These are phyloP conservation scores for Lemur catta DNA, from an alignment of 2,797 vertebrate species.

Conservation along the genomic window DNA sequence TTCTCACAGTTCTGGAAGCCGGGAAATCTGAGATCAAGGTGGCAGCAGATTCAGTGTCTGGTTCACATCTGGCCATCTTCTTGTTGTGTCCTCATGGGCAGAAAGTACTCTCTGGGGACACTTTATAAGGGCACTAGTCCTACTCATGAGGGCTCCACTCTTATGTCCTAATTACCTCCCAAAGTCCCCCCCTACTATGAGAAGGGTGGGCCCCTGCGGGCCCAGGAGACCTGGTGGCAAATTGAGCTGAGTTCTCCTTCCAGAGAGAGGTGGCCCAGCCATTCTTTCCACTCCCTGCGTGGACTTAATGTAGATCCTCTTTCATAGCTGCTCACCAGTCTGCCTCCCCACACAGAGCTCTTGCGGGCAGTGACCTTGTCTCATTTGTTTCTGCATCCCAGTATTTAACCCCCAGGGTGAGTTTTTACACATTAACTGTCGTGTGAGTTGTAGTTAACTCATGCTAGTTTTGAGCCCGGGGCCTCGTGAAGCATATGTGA, in stretches of 20 bases:
- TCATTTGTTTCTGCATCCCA: conserved; percentile 12
- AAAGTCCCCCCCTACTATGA: neutral
- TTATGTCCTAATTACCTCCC: neutral
- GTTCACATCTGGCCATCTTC: neutral
- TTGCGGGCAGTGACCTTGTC: neutral
- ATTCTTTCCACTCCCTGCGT: neutral
- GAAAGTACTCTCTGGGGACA: neutral
- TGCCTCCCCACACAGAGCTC: neutral
- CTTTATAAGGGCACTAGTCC: neutral
- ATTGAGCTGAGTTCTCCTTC: neutral
- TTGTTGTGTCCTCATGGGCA: too few species aligned
- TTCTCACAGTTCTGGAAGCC: neutral
- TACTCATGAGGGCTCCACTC: neutral
- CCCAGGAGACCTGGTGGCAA: neutral
- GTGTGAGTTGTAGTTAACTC: too few species aligned
- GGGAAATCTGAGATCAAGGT: neutral
- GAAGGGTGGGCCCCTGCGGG: neutral
- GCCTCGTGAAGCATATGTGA: too few species aligned
- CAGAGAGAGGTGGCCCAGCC: neutral
- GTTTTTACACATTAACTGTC: neutral
- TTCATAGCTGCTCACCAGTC: neutral
- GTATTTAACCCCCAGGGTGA: neutral
- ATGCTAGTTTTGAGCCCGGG: too few species aligned
- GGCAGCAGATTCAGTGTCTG: neutral
- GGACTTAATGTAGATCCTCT: neutral